Evolutionary conservation across 2,888 invertebrate genomes (phyloP).

Genomic region (Doris montereyensis): DNA sequence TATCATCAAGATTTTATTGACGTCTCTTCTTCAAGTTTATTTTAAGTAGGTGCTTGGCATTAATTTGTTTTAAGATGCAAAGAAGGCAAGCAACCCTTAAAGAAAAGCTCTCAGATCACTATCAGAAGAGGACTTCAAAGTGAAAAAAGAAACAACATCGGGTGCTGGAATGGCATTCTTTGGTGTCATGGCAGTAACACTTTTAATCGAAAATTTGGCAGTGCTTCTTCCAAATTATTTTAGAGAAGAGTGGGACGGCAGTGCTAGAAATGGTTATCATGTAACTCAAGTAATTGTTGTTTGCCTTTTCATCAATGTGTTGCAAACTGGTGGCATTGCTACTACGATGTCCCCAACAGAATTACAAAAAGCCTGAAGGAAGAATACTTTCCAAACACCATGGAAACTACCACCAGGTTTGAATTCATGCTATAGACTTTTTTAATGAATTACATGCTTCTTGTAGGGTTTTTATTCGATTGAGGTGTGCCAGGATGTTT

Average conservation of each 20-base stretch:
- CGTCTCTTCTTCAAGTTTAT: too few relatives aligned
- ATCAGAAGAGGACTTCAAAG: slow-evolving; percentile 56
- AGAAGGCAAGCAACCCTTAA: slow-evolving; percentile 53
- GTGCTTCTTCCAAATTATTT: slow-evolving; percentile 54
- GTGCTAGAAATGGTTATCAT: slow-evolving; percentile 15
- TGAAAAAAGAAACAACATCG: slow-evolving; percentile 48
- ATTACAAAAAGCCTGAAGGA: slow-evolving; percentile 51
- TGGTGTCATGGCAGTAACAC: slow-evolving; percentile 48
- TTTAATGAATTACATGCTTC: too few relatives aligned
- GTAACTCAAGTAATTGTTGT: slow-evolving; percentile 35
- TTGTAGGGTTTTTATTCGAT: too few relatives aligned
- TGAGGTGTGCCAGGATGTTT: too few relatives aligned
- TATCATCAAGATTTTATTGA: too few relatives aligned
- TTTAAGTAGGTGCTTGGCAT: too few relatives aligned
- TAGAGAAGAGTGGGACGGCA: background rate
- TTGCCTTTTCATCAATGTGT: slow-evolving; percentile 45
- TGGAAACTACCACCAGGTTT: slow-evolving; percentile 52
- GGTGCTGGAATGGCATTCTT: slow-evolving; percentile 49
- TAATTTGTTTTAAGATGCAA: slow-evolving; percentile 53
- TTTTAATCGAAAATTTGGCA: slow-evolving; percentile 51
- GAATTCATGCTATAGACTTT: too few relatives aligned
- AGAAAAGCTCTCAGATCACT: slow-evolving; percentile 56
- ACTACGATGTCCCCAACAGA: slow-evolving; percentile 50
- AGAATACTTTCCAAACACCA: slow-evolving; percentile 47
- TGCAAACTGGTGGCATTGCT: slow-evolving; percentile 51